phyloP scores from a whole-genome alignment of 1,140 invertebrate genomes.

The Lepidurus arcticus region DNA sequence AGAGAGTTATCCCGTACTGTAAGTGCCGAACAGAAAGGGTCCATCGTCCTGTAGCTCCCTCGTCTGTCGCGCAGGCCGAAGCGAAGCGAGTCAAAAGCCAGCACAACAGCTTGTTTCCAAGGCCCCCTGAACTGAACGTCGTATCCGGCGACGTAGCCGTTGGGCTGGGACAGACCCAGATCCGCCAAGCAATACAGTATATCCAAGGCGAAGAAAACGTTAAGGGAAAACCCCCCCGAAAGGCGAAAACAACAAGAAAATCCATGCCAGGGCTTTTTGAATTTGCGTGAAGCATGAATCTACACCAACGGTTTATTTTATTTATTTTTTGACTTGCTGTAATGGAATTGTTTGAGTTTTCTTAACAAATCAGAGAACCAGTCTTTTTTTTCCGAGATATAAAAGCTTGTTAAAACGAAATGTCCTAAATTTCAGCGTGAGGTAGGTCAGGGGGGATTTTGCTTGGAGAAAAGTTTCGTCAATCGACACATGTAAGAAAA shows the following conservation, averaged over 20 bases:
- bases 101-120: slow-evolving; percentile 15
- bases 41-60: background rate
- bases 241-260: background rate
- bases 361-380: too few species aligned
- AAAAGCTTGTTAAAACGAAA: too few species aligned
- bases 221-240: background rate
- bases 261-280: background rate
- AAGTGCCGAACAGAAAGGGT: background rate
- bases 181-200: background rate
- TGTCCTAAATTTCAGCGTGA: too few species aligned
- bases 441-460: too few species aligned
- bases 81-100: slow-evolving; percentile 17
- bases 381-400: too few species aligned
- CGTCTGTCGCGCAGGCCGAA: background rate
- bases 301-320: background rate
- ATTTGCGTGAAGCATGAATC: background rate
- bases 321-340: too few species aligned
- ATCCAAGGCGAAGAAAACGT: background rate
- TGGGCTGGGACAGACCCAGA: slow-evolving; percentile 16
- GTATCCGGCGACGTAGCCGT: slow-evolving; percentile 6
- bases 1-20: background rate
- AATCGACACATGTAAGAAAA: background rate
- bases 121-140: background rate
- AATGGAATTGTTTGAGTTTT: too few species aligned
- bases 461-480: background rate